Evolutionary conservation across 2,797 vertebrate species (phyloP), one percentile per base, ranked within the genome.

Genomic region (Anabas testudineus): DNA sequence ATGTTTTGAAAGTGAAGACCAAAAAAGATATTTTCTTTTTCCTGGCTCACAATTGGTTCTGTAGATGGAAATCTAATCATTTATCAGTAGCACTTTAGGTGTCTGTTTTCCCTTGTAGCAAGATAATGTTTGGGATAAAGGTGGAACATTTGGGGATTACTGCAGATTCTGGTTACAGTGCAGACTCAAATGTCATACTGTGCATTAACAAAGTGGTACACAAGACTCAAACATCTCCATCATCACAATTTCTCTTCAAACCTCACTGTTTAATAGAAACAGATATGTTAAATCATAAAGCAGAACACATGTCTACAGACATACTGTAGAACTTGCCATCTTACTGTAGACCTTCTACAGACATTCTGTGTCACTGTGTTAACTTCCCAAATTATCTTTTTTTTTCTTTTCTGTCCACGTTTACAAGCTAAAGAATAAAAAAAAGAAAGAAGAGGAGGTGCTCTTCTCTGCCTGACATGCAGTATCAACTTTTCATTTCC

Each of bases 401-500:
- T 57, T 76, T 62, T 80, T 61, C 18, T 48, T 48, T 63, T 74
- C 67, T 88, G 89, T 91, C 91, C 85, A 90, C 88, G 87, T 90
- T 88, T 90, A 82, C 87, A 90, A 83, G 90, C 76, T 77, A 68
- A 74, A 39, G 65, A 65, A 45, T 54, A 60, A 71, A 80, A 73
- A 66, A 73, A 51, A 26, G 19, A 14, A 48, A 58, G 26, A 57
- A 65, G 64, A 88, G 86, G 88, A 85, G 90, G 84, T 16, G 66
- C 78, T 76, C 54, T n/a, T 56, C 74, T 87, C 84, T 80, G 76
- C 80, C 69, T 85, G 78, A 90, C 85, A 88, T 84, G 76, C 74
- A 82, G 78, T 36, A 81, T 83, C 59, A 69, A 76, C 85, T 84
- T 57, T 84, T 91, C 68, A 87, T 88, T 92, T 93, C 90, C 88